Evolutionary conservation across 2,888 invertebrate species (phyloP), one percentile per base, ranked within the genome.

Genomic region (Periphyllus acericola): DNA sequence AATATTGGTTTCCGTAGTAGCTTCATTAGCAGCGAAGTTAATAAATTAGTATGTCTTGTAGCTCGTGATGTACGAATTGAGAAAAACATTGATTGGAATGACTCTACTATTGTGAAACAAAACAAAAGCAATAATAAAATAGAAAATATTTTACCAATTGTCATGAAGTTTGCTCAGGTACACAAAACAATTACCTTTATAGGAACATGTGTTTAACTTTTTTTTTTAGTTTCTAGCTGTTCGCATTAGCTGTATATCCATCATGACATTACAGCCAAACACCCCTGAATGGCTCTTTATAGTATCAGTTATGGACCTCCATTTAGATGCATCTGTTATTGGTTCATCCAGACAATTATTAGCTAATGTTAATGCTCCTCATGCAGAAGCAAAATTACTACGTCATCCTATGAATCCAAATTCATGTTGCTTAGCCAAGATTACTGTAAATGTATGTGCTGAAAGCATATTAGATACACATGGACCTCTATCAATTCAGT

Each of bases 1-100:
- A 96, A 96, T 91, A 94, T 97, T 90, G 95, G 96, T 89, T 94
- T 97, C 90, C 94, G 96, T 86, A 97, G 97, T 91, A 97, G 96
- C 92, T 95, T 96, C 91, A 94, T 97, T 90, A 97, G 96, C 91
- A 96, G 96, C 2, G 97, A 97, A 90, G 95, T 97, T 84, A 96
- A 96, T 36, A 97, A 97, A 91, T 92, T 97, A 25, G 92, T 97
- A 6, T 96, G 96, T 5, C 94, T 97, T 34, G 94, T 96, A n/a
- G 94, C 96, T 90, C 94, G 94, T 89, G 96, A 96, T 91, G 95
- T 96, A 5, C 93, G 96, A 89, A 94, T 97, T 88, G 96, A 96
- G 90, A 96, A 96, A 91, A 95, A 96, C 92, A 94, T 95, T 84
- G 89, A 89, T 36, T 82, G 89, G 34, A 90, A 91, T 83, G 89